A percentile compares a stretch with the other conserved stretches of the same genome.
Conservation (phyloP, 2,113 vertebrate species). For the Tetrax tetrax region DNA sequence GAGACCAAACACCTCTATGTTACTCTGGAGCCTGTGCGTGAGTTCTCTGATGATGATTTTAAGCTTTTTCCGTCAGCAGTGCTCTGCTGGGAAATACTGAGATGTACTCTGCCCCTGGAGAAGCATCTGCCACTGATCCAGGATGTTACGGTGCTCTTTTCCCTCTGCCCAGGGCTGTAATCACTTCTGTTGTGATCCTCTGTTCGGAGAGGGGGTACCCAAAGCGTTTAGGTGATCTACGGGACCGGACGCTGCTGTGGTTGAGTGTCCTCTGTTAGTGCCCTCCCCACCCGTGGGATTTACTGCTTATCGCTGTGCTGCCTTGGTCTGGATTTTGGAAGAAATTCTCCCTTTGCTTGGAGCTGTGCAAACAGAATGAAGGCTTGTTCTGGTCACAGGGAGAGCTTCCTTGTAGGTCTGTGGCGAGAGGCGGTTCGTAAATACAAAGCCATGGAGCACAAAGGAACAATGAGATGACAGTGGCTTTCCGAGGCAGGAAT, state of each 20-base stretch:
- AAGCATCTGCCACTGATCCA: fast-evolving
- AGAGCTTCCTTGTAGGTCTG: background rate
- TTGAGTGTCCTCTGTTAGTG: fast-evolving
- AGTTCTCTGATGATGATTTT: background rate
- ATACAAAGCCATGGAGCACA: background rate
- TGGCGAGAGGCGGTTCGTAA: background rate
- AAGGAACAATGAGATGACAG: constrained; percentile 10
- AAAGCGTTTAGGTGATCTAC: fast-evolving
- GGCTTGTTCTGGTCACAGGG: background rate
- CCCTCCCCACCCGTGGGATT: background rate
- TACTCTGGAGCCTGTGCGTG: fast-evolving
- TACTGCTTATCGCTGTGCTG: fast-evolving
- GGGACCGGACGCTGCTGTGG: background rate
- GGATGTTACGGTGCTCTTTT: background rate
- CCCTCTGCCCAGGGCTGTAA: background rate
- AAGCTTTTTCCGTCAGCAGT: background rate
- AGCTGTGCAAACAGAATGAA: background rate
- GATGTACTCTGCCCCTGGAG: background rate
- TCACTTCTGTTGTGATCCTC: background rate
- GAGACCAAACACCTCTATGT: background rate
- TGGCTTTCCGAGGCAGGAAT: background rate
- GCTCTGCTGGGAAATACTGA: background rate
- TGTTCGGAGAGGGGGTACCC: background rate
- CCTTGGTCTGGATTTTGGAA: background rate
- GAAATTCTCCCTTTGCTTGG: fast-evolving